Base-by-base conservation (phyloP, 2,797 vertebrate genomes). In the Alectoris magna region DNA sequence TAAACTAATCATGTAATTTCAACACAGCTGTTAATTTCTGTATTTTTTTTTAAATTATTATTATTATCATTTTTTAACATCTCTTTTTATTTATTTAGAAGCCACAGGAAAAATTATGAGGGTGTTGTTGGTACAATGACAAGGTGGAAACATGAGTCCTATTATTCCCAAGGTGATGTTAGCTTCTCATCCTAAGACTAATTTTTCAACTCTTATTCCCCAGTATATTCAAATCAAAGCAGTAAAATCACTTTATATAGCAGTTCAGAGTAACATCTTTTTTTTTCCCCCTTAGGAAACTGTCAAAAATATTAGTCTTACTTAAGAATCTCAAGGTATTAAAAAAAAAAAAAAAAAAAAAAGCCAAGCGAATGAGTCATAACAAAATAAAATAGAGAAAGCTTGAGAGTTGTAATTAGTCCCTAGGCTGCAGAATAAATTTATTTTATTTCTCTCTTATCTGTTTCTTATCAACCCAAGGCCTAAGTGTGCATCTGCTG, bases 1-100 rank as follows among this genome's bases (percentile, higher is more conserved):
- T 56, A 89, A 91, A 92, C 87, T n/a, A 92, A 81, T 70, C 4
- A 76, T 73, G 84, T 70, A 81, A 78, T 29, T 91, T 17, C 41
- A 89, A 72, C 38, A 77, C 49, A 89, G 62, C 14, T 87, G 71
- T 64, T 76, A 58, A 55, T 55, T 48, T 39, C 11, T 39, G 9
- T 39, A 39, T 16, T 27, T 38, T 43, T 16, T 18, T 49, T 23
- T 29, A 34, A 34, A 34, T 58, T 24, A 67, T 64, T 38, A 19
- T 73, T 13, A 23, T 41, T 38, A 9, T 22, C 44, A 39, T 26
- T 41, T 38, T 11, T 22, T 53, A 49, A 68, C 43, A 46, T 46
- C 1, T 73, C 59, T 93, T 81, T 84, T 44, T 67, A 34, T 87
- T 93, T 88, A 87, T 9, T 67, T 85, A 67, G 64, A 73, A 84